Evolutionary conservation across 2,888 invertebrate genomes (phyloP).

Genomic region (Ectemnius cavifrons): DNA sequence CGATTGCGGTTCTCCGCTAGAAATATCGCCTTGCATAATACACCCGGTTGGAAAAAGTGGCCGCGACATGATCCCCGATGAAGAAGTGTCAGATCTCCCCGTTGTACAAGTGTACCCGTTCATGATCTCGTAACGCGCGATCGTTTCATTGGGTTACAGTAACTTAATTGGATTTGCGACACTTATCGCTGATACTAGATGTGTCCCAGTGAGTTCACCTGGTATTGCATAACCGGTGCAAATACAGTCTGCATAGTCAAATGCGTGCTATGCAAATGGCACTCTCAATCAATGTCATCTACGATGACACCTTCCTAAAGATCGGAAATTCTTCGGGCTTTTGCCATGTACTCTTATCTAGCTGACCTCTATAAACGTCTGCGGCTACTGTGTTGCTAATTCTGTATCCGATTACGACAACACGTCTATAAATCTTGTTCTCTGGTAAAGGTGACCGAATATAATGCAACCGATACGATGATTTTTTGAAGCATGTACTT

Average conservation of each 20-base stretch:
- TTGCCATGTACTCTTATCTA: background rate
- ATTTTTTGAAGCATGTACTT: too few relatives aligned
- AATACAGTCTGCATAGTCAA: slow-evolving; percentile 13
- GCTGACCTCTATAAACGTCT: background rate
- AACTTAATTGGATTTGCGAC: slow-evolving; percentile 55
- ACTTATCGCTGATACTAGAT: slow-evolving; percentile 39
- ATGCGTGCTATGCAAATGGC: slow-evolving; percentile 10
- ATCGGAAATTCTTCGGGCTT: background rate
- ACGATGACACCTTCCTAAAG: background rate
- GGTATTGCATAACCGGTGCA: slow-evolving; percentile 39
- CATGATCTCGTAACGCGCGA: background rate
- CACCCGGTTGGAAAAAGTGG: background rate
- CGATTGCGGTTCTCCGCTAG: too few relatives aligned
- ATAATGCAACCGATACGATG: too few relatives aligned
- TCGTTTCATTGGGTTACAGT: slow-evolving; percentile 5
- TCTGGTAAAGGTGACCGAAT: too few relatives aligned
- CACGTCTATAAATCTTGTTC: too few relatives aligned
- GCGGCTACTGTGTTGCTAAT: too few relatives aligned
- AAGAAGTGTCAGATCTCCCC: background rate
- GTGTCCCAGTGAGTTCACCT: slow-evolving; percentile 24
- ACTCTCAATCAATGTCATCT: background rate
- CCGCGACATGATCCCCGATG: background rate
- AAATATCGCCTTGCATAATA: too few relatives aligned
- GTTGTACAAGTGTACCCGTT: background rate
- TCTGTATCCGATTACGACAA: too few relatives aligned